A percentile compares a stretch with the other conserved stretches of the same genome.
Conservation (phyloP, 2,797 vertebrate genomes). For the Coreius guichenoti region DNA sequence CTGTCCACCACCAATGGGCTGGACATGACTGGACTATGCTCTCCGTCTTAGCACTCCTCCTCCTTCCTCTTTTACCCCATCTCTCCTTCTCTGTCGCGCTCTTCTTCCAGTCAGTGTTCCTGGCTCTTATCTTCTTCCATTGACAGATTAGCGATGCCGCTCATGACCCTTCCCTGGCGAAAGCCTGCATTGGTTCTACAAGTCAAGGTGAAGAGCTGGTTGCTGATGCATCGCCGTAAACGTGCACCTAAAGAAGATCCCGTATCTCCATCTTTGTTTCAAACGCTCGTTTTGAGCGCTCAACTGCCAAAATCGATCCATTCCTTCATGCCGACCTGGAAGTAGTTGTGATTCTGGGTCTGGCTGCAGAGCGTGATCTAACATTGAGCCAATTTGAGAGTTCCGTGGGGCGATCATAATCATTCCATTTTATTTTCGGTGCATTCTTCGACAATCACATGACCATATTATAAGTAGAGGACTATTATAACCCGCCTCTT, state of each 20-base stretch:
- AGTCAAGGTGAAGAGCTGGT: conserved; percentile 40
- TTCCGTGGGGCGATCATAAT: conserved; percentile 23
- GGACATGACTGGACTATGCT: conserved; percentile 86
- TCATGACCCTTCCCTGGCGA: conserved; percentile 22
- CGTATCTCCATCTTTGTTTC: conserved; percentile 7
- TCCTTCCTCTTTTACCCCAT: conserved; percentile 55
- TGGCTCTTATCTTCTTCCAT: conserved; percentile 52
- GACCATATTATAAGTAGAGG: conserved; percentile 38
- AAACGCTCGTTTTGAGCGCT: conserved; percentile 1
- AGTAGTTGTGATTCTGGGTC: background rate
- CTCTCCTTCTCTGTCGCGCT: conserved; percentile 36
- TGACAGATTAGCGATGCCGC: conserved; percentile 31
- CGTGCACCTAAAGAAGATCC: conserved; percentile 11
- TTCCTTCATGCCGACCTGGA: background rate
- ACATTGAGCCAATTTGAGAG: conserved; percentile 32
- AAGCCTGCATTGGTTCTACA: background rate
- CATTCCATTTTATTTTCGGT: conserved; percentile 44
- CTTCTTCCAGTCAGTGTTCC: conserved; percentile 50
- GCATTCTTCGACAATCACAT: conserved; percentile 64
- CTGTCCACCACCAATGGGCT: conserved; percentile 68
- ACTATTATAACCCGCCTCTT: conserved; percentile 18
- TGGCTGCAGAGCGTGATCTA: background rate
- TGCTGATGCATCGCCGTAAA: background rate
- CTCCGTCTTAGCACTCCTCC: conserved; percentile 74
- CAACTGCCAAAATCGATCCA: conserved; percentile 48